Evolutionary conservation across 1,140 invertebrate genomes (phyloP).

Genomic region (Homarus americanus): DNA sequence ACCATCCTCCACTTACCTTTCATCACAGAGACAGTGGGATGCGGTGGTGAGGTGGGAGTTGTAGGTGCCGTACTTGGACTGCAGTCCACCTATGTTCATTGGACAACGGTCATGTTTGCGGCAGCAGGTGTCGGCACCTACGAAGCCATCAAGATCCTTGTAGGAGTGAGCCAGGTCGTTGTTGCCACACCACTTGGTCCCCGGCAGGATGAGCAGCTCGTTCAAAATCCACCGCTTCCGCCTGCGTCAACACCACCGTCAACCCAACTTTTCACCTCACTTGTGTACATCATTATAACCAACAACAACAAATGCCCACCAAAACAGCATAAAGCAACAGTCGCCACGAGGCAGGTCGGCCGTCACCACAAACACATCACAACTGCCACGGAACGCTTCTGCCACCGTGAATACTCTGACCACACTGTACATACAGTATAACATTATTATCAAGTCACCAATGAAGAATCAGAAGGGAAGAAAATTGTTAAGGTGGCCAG

Average conservation of each 20-base stretch:
- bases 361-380: background rate
- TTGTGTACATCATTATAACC: background rate
- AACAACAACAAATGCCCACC: background rate
- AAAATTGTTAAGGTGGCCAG: too few relatives aligned
- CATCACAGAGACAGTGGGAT: conserved; percentile 92
- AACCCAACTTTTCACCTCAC: conserved; percentile 12
- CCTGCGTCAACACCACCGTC: conserved; percentile 62
- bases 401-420: too few relatives aligned
- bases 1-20: conserved; percentile 82
- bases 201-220: conserved; percentile 79
- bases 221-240: conserved; percentile 77
- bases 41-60: conserved; percentile 90
- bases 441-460: too few relatives aligned
- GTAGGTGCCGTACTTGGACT: conserved; percentile 83
- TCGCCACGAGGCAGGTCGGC: background rate
- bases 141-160: conserved; percentile 83
- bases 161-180: conserved; percentile 77
- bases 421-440: too few relatives aligned
- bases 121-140: conserved; percentile 85
- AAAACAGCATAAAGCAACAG: background rate
- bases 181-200: conserved; percentile 81
- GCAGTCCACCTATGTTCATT: conserved; percentile 84
- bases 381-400: background rate
- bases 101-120: conserved; percentile 88
- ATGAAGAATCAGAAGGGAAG: too few relatives aligned